phyloP scores from a whole-genome alignment of 30 jellyfish, hydroid and myxozoan species.

The Cassiopea andromeda region DNA sequence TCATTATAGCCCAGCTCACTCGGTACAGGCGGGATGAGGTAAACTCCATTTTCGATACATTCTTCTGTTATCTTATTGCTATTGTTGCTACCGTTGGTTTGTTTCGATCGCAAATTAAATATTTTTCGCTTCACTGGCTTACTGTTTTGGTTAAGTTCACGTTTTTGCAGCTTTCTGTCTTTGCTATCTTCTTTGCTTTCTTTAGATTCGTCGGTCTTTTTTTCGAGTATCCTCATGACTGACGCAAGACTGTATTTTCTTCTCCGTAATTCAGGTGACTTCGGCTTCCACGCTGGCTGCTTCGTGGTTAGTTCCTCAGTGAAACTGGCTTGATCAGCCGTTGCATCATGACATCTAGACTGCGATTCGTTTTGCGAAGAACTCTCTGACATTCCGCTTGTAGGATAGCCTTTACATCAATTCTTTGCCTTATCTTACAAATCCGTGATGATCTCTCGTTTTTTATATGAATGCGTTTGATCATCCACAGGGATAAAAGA shows the following conservation, averaged over 20 bases:
- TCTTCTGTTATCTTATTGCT: neutral
- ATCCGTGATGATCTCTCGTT: constrained; percentile 13
- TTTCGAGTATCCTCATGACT: constrained; percentile 64
- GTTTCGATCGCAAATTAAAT: constrained; percentile 62
- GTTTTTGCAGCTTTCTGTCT: constrained; percentile 50
- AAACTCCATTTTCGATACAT: constrained; percentile 27
- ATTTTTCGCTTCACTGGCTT: constrained; percentile 60
- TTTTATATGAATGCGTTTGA: constrained; percentile 2
- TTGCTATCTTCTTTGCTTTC: constrained; percentile 35
- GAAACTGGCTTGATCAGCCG: neutral
- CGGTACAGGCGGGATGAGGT: constrained; percentile 65
- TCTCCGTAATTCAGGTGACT: constrained; percentile 70
- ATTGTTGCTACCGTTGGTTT: constrained; percentile 4
- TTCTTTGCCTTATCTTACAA: constrained; percentile 1
- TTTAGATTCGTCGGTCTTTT: constrained; percentile 43
- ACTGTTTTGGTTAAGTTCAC: constrained; percentile 35
- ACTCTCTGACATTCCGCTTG: constrained; percentile 1
- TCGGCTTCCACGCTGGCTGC: constrained; percentile 44
- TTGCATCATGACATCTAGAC: neutral
- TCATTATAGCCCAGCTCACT: constrained; percentile 59
- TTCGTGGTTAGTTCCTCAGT: neutral
- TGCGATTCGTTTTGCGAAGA: constrained; percentile 20
- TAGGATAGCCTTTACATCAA: neutral
- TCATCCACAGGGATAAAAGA: neutral
- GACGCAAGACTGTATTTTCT: constrained; percentile 79